These are phyloP conservation scores for Enteromius paludinosus DNA, from an alignment of 2,797 vertebrate species.

Conservation along the genomic window DNA sequence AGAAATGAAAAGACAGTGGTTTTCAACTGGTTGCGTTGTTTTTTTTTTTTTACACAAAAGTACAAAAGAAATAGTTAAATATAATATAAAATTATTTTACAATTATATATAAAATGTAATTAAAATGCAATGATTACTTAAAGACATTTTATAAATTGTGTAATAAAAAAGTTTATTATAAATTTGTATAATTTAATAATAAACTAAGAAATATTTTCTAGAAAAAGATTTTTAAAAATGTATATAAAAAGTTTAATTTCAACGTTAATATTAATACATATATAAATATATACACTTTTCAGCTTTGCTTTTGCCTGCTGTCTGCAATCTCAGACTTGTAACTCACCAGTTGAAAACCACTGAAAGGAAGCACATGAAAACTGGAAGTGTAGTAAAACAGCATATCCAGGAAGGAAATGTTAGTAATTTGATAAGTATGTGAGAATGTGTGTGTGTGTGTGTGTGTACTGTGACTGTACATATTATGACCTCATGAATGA, in stretches of 20 bases:
- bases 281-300: neutral
- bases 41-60: neutral
- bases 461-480: constrained; percentile 30
- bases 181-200: neutral
- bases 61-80: neutral
- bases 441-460: neutral
- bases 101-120: too few species aligned
- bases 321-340: neutral
- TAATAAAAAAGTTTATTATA: neutral
- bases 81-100: neutral
- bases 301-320: neutral
- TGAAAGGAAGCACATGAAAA: constrained; percentile 31
- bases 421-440: constrained; percentile 36
- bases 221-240: neutral
- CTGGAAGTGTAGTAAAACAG: constrained; percentile 1
- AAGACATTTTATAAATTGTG: neutral
- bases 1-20: constrained; percentile 43
- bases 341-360: constrained; percentile 23
- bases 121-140: neutral
- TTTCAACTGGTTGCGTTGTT: constrained; percentile 9
- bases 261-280: too few species aligned
- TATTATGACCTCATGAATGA: constrained; percentile 18
- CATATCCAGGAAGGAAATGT: constrained; percentile 18
- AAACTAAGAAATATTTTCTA: neutral
- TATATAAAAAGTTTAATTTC: too few species aligned